Evolutionary conservation across 1,140 invertebrate species (phyloP).

Genomic region (Bombus cullumanus): DNA sequence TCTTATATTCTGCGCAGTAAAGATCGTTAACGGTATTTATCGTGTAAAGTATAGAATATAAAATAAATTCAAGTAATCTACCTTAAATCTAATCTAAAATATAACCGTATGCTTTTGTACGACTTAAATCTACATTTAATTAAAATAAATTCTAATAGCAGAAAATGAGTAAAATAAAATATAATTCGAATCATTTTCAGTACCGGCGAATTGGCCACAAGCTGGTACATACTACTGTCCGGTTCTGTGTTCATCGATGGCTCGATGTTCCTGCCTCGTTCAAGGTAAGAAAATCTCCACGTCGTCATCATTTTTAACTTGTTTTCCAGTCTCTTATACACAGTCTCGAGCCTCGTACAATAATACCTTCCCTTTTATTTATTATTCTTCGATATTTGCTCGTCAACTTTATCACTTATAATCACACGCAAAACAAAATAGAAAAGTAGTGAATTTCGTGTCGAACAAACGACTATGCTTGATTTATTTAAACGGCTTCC

Average conservation of each 20-base stretch:
- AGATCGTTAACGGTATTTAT: no score
- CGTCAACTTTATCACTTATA: background rate
- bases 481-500: conserved; percentile 12
- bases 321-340: background rate
- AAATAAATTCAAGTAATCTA: no score
- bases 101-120: no score
- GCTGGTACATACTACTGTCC: conserved; percentile 93
- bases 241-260: conserved; percentile 96
- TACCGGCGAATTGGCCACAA: conserved; percentile 90
- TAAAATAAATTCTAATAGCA: no score
- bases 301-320: conserved; percentile 34
- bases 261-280: conserved; percentile 92
- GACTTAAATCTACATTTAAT: no score
- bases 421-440: background rate
- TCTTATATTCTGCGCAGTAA: no score
- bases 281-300: conserved; percentile 86
- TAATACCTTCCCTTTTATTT: background rate
- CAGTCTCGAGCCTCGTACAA: background rate
- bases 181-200: conserved; percentile 82
- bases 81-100: no score
- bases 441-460: background rate
- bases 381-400: background rate
- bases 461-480: background rate
- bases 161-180: no score
- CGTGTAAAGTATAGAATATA: no score